Conservation (phyloP, 2,797 vertebrate species). For the Halcyon chelicuti region DNA sequence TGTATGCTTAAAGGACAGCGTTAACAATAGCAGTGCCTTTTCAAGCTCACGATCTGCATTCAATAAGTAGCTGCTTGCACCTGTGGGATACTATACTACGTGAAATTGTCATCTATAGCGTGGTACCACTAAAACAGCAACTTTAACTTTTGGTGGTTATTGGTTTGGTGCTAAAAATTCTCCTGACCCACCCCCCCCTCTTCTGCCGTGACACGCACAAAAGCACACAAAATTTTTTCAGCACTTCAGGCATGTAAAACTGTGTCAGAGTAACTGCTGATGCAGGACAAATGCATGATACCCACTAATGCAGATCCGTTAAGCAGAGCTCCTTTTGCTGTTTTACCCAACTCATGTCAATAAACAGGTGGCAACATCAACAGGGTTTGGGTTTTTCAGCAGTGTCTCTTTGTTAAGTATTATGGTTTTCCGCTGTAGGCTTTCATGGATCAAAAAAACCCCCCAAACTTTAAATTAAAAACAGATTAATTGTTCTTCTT, state of each 20-base stretch:
- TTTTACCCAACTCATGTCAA: background rate
- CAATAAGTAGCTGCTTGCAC: background rate
- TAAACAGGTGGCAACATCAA: background rate
- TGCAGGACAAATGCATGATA: background rate
- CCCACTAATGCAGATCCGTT: background rate
- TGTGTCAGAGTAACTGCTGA: background rate
- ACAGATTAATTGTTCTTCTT: accelerated
- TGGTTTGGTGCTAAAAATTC: background rate
- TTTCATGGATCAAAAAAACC: background rate
- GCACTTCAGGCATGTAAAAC: background rate
- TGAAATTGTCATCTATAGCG: background rate
- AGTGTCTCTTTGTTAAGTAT: background rate
- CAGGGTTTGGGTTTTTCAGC: background rate
- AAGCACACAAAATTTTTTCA: background rate
- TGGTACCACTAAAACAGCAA: background rate
- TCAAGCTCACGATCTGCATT: background rate
- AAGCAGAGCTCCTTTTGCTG: background rate
- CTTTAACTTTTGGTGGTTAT: background rate
- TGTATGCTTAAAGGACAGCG: background rate
- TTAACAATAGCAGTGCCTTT: background rate
- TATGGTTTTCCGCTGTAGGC: background rate
- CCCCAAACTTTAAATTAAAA: background rate
- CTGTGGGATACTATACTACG: accelerated
- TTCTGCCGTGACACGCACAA: accelerated
- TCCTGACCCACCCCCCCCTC: background rate